Conservation (phyloP, 2,113 vertebrate species). For the Capreolus pygargus region DNA sequence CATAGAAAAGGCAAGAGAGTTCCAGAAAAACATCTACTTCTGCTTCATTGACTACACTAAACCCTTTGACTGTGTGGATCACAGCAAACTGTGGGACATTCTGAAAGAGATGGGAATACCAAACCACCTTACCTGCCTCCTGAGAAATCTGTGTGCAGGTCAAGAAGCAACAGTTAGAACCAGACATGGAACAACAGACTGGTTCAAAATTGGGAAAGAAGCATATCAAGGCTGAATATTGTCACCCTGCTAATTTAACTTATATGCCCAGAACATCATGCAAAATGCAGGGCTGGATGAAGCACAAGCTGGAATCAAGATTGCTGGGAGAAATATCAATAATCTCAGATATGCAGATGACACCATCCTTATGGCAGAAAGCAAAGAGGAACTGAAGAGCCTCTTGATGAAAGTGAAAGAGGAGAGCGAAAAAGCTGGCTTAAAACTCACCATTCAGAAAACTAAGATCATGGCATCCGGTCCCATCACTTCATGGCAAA, state of each 20-base stretch:
- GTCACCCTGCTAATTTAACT: background rate
- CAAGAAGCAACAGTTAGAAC: background rate
- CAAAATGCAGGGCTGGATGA: background rate
- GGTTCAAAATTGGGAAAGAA: background rate
- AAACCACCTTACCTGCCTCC: background rate
- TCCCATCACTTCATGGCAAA: background rate
- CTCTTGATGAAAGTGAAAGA: background rate
- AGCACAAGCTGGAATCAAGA: background rate
- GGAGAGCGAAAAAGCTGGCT: background rate
- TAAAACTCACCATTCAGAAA: background rate
- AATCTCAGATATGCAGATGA: background rate
- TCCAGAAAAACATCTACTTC: background rate
- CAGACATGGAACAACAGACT: background rate
- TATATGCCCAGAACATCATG: background rate
- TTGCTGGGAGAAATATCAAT: background rate
- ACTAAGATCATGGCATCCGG: background rate
- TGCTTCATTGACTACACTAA: background rate
- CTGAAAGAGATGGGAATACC: background rate
- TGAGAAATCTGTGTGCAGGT: background rate
- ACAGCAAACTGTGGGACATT: background rate
- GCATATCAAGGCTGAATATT: background rate
- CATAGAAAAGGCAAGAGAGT: fast-evolving
- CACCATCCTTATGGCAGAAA: background rate
- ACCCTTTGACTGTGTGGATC: background rate
- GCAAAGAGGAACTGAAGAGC: background rate